Evolutionary conservation across 2,113 vertebrate genomes (phyloP), one percentile per base, ranked within the genome.

Genomic region (Dromaius novaehollandiae): DNA sequence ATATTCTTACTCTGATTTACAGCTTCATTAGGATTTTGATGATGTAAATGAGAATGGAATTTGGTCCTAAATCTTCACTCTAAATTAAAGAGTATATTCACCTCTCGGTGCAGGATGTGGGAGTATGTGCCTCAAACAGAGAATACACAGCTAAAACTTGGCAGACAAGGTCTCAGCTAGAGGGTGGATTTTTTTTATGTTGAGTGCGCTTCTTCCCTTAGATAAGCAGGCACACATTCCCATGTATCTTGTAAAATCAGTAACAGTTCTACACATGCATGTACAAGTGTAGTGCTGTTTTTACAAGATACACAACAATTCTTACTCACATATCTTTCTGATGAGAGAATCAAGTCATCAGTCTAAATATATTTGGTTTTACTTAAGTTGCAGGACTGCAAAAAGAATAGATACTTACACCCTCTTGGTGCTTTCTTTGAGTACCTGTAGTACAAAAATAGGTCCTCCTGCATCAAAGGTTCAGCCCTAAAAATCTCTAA

Each of bases 251-350:
- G 25, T 92, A 71, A 88, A 82, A 77, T 77, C 63, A 82, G 65
- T 77, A 70, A 51, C 73, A 63, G 64, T 82, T 80, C 53, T 82
- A 69, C 58, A 73, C 51, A 78, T 78, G 96, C 96, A 97, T 65
- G 91, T 93, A 95, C 96, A 98, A 96, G 96, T 68, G 86, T 56
- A 60, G 76, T 50, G 34, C 86, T 96, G 96, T 85, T 96, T 94
- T 96, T 96, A 96, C 96, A 97, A 96, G 95, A 85, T 24, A 96
- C 79, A 93, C 90, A 96, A 80, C 96, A 97, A 95, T 96, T 96
- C 95, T 89, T 93, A 15, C 88, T 90, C 81, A 8, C 95, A 95
- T 97, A 95, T 96, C 96, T 98, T 97, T 93, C 83, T 81, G 88
- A 68, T 98, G 96, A 96, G 95, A 90, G 82, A 95, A 97, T 96